Evolutionary conservation across 1,140 invertebrate species (phyloP).

Genomic region (Diuraphis noxia): DNA sequence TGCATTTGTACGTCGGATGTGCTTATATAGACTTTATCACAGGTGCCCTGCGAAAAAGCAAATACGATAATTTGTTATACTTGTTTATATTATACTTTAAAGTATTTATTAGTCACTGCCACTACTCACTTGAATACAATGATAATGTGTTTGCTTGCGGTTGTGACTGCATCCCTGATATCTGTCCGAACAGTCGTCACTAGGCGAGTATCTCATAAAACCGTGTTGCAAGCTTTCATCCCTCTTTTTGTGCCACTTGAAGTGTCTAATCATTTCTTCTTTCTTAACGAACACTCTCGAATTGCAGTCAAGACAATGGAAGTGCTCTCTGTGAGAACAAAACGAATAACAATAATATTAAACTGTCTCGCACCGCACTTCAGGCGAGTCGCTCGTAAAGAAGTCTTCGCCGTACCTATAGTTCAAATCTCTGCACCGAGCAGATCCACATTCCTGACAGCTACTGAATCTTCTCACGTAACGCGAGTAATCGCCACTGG

Average conservation of each 20-base stretch:
- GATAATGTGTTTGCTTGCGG: conserved; percentile 96
- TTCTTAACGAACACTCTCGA: conserved; percentile 91
- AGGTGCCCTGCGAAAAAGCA: conserved; percentile 69
- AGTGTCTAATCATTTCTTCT: conserved; percentile 98
- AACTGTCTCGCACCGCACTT: not conserved
- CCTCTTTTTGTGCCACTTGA: conserved; percentile 98
- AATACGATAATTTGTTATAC: not conserved
- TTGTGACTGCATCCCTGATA: conserved; percentile 88
- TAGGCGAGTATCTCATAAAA: conserved; percentile 91
- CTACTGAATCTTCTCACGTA: conserved; percentile 79
- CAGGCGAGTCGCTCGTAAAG: not conserved
- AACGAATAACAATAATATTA: not conserved
- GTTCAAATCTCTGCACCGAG: conserved; percentile 78
- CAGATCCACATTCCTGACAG: conserved; percentile 76
- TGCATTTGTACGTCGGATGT: conserved; percentile 99
- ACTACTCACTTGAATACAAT: conserved; percentile 81
- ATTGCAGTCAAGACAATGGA: conserved; percentile 92
- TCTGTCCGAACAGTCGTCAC: conserved; percentile 85
- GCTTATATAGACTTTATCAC: conserved; percentile 97
- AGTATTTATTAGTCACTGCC: not conserved
- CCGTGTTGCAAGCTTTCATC: conserved; percentile 95
- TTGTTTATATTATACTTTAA: not conserved
- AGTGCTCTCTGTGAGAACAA: conserved; percentile 77
- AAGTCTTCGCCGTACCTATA: conserved; percentile 63
- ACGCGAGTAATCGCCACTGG: conserved; percentile 71